Evolutionary conservation across 2,113 vertebrate genomes (phyloP), one percentile per base, ranked within the genome.

Genomic region (Pluvialis apricaria): DNA sequence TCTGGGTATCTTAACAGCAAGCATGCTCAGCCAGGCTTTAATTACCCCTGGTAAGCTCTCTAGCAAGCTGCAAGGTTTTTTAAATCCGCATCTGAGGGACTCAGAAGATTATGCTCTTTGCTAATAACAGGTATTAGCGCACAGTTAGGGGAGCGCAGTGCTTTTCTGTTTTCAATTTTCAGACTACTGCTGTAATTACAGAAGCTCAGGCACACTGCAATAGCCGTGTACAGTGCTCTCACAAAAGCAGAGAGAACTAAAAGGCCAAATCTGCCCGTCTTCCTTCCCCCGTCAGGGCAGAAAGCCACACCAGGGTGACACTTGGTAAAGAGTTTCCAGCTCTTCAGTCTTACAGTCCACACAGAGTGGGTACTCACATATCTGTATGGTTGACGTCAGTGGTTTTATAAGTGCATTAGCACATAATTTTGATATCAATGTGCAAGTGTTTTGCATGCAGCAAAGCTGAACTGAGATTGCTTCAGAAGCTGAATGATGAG

Each of bases 41-140:
- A 92, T 88, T 95, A 92, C 57, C n/a, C 89, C 69, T 87, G 81
- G 45, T 76, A 89, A 93, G 29, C 61, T 90, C 76, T 73, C 72
- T 42, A 38, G 29, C 26, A 90, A 88, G 64, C 72, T 72, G 42
- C 17, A 65, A 83, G 61, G 12, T 58, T 86, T 87, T 96, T 58
- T 1, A 82, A 75, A 83, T 76, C 71, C 89, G 51, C 32, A 4
- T 81, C 51, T 49, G 22, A 86, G 54, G 45, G 62, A 76, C 76
- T 84, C 36, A 16, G 58, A 93, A 76, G 47, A 86, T 76, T 54
- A 68, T 65, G n/a, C 42, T 71, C 44, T 92, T 94, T 94, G 60
- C 26, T 70, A 90, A n/a, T 86, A 90, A 76, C 32, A 72, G 51
- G 29, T 72, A 69, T 90, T 82, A 94, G 19, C 25, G 6, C 36